These are phyloP conservation scores for Chelonus insularis DNA, from an alignment of 1,140 invertebrate species.

Conservation along the genomic window DNA sequence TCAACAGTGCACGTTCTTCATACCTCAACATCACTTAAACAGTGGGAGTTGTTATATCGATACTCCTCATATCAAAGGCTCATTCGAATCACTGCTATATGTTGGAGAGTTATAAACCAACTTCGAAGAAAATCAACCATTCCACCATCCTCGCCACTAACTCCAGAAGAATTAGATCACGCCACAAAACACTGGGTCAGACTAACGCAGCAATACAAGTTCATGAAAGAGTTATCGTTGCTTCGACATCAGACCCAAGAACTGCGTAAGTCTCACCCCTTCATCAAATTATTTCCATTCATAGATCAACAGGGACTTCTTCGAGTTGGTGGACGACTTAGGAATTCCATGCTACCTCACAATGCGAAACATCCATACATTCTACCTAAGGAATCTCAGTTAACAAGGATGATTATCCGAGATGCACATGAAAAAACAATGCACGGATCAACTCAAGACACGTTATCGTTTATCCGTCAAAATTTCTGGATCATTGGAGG, in stretches of 20 bases:
- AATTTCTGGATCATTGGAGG: conserved; percentile 36
- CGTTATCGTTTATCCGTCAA: background rate
- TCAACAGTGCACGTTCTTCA: too few relatives aligned
- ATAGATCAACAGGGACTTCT: background rate
- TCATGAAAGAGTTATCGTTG: background rate
- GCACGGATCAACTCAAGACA: conserved; percentile 34
- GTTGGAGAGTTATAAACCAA: too few relatives aligned
- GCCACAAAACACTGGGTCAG: too few relatives aligned
- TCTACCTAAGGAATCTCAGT: background rate
- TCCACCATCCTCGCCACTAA: too few relatives aligned
- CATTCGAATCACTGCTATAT: too few relatives aligned
- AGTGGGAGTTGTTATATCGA: too few relatives aligned
- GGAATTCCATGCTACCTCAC: background rate
- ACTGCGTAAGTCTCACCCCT: background rate
- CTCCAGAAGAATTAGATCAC: too few relatives aligned
- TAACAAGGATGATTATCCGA: conserved; percentile 27
- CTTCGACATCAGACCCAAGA: background rate
- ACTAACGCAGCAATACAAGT: background rate
- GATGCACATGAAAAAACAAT: conserved; percentile 30
- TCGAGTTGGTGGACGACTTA: background rate
- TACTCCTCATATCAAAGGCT: too few relatives aligned
- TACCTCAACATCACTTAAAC: too few relatives aligned
- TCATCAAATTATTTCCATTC: background rate
- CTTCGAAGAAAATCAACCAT: too few relatives aligned
- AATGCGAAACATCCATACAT: background rate